Conservation (phyloP, 2,797 vertebrate species). For the Halcyon chelicuti region DNA sequence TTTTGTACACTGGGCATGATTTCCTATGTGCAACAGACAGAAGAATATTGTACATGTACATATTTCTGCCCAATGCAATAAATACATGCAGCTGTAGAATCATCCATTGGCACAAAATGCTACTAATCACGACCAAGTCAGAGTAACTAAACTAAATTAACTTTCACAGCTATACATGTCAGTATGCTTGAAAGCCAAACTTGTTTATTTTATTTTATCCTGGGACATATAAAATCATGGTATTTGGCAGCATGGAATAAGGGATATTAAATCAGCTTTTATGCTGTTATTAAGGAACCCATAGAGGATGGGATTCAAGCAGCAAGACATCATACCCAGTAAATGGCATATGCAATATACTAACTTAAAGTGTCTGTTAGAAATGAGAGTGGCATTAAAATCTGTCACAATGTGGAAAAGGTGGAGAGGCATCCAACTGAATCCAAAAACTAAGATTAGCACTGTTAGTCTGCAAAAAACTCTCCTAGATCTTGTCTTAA, state of each 20-base stretch:
- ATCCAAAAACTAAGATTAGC: conserved; percentile 83
- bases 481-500: conserved; percentile 80
- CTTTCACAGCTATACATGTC: not conserved
- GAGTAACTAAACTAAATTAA: not conserved
- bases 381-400: conserved; percentile 85
- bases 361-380: conserved; percentile 87
- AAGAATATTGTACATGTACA: not conserved
- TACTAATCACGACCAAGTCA: not conserved
- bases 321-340: conserved; percentile 86
- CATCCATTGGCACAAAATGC: not conserved
- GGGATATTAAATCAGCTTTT: conserved; percentile 83
- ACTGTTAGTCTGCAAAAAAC: conserved; percentile 84
- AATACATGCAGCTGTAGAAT: not conserved
- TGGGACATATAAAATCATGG: conserved; percentile 60
- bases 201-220: conserved; percentile 24
- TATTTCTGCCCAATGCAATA: conserved; percentile 30
- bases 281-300: conserved; percentile 88
- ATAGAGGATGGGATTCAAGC: conserved; percentile 86
- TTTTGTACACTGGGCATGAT: not conserved
- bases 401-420: conserved; percentile 86
- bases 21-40: not conserved
- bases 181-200: not conserved
- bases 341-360: conserved; percentile 87
- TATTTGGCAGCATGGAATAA: conserved; percentile 80
- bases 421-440: conserved; percentile 88